These are phyloP conservation scores for Eulemur coronatus DNA, from an alignment of 2,797 vertebrate species.

Conservation along the genomic window DNA sequence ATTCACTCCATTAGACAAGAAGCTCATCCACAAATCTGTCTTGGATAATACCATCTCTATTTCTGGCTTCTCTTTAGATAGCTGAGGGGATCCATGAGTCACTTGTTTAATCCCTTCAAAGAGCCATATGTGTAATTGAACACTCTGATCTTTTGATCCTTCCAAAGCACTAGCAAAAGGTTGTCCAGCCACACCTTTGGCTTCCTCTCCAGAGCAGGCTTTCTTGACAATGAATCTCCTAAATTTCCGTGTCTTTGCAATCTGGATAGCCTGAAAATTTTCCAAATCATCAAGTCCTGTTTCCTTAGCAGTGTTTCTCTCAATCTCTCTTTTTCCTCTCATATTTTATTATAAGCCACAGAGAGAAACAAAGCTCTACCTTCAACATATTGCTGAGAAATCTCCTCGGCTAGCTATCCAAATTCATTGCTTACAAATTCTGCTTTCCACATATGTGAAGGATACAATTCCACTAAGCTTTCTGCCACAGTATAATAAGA, in stretches of 20 bases:
- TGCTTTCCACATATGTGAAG: neutral
- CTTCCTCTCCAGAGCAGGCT: neutral
- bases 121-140: neutral
- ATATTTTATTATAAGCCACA: neutral
- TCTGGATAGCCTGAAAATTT: neutral
- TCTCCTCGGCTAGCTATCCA: neutral
- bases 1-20: neutral
- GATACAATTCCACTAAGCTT: neutral
- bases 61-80: neutral
- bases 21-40: neutral
- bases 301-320: neutral
- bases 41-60: neutral
- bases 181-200: neutral
- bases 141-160: neutral
- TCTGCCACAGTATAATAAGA: neutral
- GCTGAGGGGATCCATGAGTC: slow-evolving; percentile 29
- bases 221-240: neutral
- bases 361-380: neutral
- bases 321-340: neutral
- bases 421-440: neutral
- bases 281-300: neutral
- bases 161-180: neutral
- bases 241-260: neutral
- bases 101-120: slow-evolving; percentile 37
- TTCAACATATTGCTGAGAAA: neutral